Evolutionary conservation across 2,113 vertebrate genomes (phyloP), one percentile per base, ranked within the genome.

Genomic region (Microcebus jonahi): DNA sequence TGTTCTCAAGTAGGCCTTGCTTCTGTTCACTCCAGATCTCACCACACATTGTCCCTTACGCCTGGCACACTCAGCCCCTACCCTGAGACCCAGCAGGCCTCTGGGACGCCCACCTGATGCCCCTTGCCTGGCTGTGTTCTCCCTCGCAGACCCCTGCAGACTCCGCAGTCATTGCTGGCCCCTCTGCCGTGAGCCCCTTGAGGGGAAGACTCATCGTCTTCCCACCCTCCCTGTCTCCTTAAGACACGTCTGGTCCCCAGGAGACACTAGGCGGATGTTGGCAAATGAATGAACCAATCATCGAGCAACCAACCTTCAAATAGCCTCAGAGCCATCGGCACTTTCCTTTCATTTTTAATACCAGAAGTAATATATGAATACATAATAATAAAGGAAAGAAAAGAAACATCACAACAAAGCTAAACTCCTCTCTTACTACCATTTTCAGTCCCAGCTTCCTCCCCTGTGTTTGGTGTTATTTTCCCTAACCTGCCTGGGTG

Each of bases 311-410:
- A 70, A 94, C 65, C 61, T 73, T 86, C 61, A 68, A 31, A 61
- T 70, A 42, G 39, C 55, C 61, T 94, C 81, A 36, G n/a, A 45
- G 42, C 71, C 42, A 71, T 53, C 1, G 12, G 65, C 18, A 48
- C 31, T 68, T 95, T 76, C 10, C 65, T 92, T 96, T 93, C 39
- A 59, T 89, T 88, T 89, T 90, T 84, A 92, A 63, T 92, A 53
- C 23, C 31, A 14, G 55, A 80, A 85, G 27, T 36, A 85, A 88
- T 57, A n/a, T 14, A 55, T 90, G 39, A 77, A 81, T 87, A 63
- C 77, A 65, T 42, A 13, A 29, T 65, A 95, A 67, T 87, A 90
- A 42, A 67, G 29, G 31, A 82, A 50, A 71, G 29, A 65, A 91
- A 65, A 36, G 48, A 61, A 96, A 63, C 12, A 34, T 29, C 68